Conservation (phyloP, 2,113 vertebrate genomes). For the Albula goreensis region DNA sequence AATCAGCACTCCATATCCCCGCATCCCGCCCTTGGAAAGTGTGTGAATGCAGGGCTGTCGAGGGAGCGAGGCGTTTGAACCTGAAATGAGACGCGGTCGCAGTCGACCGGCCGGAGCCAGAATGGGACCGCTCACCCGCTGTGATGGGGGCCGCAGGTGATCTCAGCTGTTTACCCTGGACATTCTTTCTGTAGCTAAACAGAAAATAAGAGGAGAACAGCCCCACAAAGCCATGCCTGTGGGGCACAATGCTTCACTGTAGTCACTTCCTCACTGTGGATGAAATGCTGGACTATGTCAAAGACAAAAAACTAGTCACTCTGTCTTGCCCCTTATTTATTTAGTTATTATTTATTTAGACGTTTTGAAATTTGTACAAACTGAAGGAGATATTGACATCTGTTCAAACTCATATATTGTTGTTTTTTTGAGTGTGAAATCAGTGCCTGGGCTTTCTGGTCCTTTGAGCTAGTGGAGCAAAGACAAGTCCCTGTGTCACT, state of each 20-base stretch:
- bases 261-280: slow-evolving; percentile 40
- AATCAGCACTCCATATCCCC: slow-evolving; percentile 2
- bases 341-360: too few species aligned
- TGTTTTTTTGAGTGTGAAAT: too few species aligned
- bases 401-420: too few species aligned
- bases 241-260: slow-evolving; percentile 48
- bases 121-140: slow-evolving; percentile 5
- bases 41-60: neutral
- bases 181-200: slow-evolving; percentile 12
- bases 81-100: neutral
- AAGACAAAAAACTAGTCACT: too few species aligned
- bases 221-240: slow-evolving; percentile 52
- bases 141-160: neutral
- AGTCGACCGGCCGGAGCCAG: slow-evolving; percentile 3
- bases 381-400: too few species aligned
- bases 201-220: slow-evolving; percentile 27
- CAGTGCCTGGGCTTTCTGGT: too few species aligned
- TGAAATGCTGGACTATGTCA: neutral
- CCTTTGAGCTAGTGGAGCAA: too few species aligned
- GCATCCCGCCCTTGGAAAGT: neutral
- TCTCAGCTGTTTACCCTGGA: slow-evolving; percentile 24
- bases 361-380: too few species aligned
- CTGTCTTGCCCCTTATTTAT: too few species aligned
- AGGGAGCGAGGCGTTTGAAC: slow-evolving; percentile 2
- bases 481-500: too few species aligned